Evolutionary conservation across 37 sponge, comb jelly and placozoan species (phyloP).

Genomic region (Bolinopsis microptera): DNA sequence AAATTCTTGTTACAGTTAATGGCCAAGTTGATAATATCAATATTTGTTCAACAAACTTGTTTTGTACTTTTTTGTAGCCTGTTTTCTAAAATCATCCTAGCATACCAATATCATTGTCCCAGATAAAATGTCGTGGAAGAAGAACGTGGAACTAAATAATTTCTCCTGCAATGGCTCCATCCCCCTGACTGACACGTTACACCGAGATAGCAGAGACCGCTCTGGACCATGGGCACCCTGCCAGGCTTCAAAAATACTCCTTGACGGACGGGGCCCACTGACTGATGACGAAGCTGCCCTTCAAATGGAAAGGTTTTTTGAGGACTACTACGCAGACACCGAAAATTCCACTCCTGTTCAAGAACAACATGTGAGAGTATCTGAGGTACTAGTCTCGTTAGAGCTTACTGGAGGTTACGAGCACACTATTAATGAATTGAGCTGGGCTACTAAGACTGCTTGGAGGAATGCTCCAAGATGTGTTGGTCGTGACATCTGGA

Average conservation of each 20-base stretch:
- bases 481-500: constrained; percentile 85
- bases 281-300: neutral
- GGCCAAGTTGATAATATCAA: too few species aligned
- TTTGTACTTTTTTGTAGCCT: too few species aligned
- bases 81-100: too few species aligned
- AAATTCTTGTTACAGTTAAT: too few species aligned
- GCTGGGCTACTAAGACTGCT: constrained; percentile 74
- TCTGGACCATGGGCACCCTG: neutral
- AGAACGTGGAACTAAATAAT: neutral
- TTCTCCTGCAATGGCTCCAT: neutral
- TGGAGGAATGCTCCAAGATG: constrained; percentile 92
- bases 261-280: neutral
- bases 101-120: too few species aligned
- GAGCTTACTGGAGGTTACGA: constrained; percentile 75
- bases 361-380: neutral
- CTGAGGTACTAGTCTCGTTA: constrained; percentile 68
- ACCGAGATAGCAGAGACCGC: neutral
- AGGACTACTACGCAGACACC: neutral
- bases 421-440: constrained; percentile 77
- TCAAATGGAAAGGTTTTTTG: neutral
- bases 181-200: neutral
- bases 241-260: neutral
- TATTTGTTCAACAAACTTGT: too few species aligned
- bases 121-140: too few species aligned
- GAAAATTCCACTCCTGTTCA: neutral